Evolutionary conservation across 2,888 invertebrate species (phyloP), one percentile per base, ranked within the genome.

Genomic region (Lamellibrachia satsuma): DNA sequence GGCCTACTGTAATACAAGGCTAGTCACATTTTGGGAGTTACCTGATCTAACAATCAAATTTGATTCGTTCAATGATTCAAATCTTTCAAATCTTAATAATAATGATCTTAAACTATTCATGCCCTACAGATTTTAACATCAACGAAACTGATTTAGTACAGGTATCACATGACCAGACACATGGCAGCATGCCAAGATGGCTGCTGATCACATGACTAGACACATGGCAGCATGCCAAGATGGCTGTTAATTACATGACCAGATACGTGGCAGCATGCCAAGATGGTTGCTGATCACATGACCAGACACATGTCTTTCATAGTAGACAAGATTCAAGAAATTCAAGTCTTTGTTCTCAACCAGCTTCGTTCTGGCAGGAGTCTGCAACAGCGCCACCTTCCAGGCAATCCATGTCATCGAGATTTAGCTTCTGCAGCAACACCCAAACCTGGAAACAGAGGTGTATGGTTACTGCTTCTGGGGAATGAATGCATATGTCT

Each of bases 341-440:
- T 75, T 75, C 75, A 75, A 75, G 75, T 75, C 75, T 75, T 75
- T 22, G 75, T 22, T 75, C 75, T 75, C n/a, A 75, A 22, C 22
- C 75, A 75, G 75, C 75, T n/a, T 75, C 75, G 22, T 75, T 75
- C 75, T 75, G 75, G 22, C 75, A 75, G 75, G 75, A 75, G n/a
- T 75, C 75, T 6, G 75, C 75, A 15, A 75, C 75, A 75, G 75
- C 75, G 75, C 75, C 75, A 11, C 75, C 75, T 75, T 75, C 75
- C 22, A 22, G 22, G 22, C 15, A 15, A 75, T 75, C 75, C 3
- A 75, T 75, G 75, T 75, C 75, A 15, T 75, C 75, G 75, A 75
- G 75, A 6, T 75, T 75, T 15, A 75, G 22, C 22, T 75, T 75
- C 75, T 75, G 22, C n/a, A 75, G 75, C 15, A 75, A 75, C 22